phyloP scores from a whole-genome alignment of 2,888 invertebrate species.

The Hipparchia semele region DNA sequence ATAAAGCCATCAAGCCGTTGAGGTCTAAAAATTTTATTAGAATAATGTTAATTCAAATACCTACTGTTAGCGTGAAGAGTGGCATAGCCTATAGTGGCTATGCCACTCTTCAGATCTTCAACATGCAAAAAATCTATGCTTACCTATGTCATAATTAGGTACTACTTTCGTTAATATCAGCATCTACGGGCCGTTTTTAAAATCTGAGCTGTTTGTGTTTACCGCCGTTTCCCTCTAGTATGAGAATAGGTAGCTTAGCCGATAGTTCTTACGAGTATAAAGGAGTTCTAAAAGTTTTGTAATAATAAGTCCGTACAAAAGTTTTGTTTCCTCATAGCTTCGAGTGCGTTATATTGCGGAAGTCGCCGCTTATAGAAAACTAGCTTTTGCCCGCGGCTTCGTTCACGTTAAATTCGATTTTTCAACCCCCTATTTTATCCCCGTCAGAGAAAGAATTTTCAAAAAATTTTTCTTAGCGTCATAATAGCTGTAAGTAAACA shows the following conservation, averaged over 20 bases:
- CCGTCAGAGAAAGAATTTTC: too few relatives aligned
- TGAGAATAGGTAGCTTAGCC: background rate
- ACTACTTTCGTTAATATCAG: background rate
- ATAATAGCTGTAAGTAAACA: too few relatives aligned
- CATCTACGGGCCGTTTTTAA: background rate
- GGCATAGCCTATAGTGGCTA: too few relatives aligned
- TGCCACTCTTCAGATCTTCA: too few relatives aligned
- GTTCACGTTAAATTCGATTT: too few relatives aligned
- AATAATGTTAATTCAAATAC: conserved; percentile 1
- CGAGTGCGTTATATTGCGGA: conserved; percentile 11
- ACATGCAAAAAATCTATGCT: background rate
- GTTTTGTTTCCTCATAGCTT: conserved; percentile 8
- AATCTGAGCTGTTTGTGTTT: background rate
- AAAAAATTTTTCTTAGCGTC: too few relatives aligned
- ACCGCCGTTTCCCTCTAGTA: background rate
- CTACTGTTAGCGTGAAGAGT: too few relatives aligned
- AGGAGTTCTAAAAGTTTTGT: conserved; percentile 11
- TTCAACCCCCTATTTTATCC: too few relatives aligned
- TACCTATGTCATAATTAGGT: too few relatives aligned
- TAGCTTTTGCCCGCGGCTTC: conserved; percentile 10
- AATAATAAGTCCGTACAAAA: conserved; percentile 11
- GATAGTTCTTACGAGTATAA: background rate
- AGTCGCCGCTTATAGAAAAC: conserved; percentile 26
- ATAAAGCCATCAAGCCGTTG: conserved; percentile 4
- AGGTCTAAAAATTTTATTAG: background rate